These are phyloP conservation scores for Peucedramus taeniatus DNA, from an alignment of 2,113 vertebrate species.

Conservation along the genomic window DNA sequence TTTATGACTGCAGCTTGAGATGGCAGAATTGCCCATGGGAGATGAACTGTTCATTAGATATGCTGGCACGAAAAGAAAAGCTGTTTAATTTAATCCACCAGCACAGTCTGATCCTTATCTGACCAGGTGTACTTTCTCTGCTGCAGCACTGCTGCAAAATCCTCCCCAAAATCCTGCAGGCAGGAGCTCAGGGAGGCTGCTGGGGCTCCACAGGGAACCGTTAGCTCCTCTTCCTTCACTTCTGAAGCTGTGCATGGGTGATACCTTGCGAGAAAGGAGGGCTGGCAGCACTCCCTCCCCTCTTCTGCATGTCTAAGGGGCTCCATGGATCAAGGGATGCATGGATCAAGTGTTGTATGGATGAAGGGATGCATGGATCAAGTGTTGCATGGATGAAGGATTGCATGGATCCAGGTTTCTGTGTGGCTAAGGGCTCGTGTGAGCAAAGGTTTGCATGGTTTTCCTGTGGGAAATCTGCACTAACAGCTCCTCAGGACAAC, in stretches of 20 bases:
- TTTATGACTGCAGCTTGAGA: conserved; percentile 33
- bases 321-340: not conserved
- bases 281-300: not conserved
- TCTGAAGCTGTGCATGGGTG: not conserved
- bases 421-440: not conserved
- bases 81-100: conserved; percentile 59
- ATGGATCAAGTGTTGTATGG: not conserved
- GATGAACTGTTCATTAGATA: conserved; percentile 59
- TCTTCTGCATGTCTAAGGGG: not conserved
- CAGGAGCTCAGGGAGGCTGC: not conserved
- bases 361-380: fast-evolving
- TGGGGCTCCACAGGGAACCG: not conserved
- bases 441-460: not conserved
- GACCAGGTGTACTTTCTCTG: conserved; percentile 50
- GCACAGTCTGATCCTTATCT: conserved; percentile 60
- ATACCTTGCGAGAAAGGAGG: not conserved
- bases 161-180: not conserved
- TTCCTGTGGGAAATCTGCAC: not conserved
- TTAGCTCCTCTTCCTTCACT: not conserved
- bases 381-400: not conserved
- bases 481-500: not conserved
- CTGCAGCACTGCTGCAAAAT: conserved; percentile 28
- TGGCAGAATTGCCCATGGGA: conserved; percentile 58
- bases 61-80: conserved; percentile 57
- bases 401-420: not conserved